These are phyloP conservation scores for Hetaerina americana DNA, from an alignment of 1,140 invertebrate species.

Conservation along the genomic window DNA sequence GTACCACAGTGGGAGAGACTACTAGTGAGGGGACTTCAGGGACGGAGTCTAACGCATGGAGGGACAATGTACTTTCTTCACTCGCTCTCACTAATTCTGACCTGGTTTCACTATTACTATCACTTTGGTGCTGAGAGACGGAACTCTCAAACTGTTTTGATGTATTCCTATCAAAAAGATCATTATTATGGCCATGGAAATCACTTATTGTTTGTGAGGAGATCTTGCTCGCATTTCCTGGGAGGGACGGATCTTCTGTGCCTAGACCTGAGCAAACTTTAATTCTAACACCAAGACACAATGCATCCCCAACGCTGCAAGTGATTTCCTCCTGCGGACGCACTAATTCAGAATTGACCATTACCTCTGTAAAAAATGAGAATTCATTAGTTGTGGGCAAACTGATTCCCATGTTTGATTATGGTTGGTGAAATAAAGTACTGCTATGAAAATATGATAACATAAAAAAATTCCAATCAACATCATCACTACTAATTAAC, in stretches of 20 bases:
- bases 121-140: not conserved
- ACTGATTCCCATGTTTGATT: not conserved
- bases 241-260: not conserved
- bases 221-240: not conserved
- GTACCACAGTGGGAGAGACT: not conserved
- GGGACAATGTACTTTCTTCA: not conserved
- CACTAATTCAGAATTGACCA: slow-evolving; percentile 45
- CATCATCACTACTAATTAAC: slow-evolving; percentile 5
- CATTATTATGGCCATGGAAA: not conserved
- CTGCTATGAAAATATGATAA: slow-evolving; percentile 3
- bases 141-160: not conserved
- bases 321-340: slow-evolving; percentile 53
- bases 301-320: not conserved
- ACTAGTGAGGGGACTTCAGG: not conserved
- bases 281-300: not conserved
- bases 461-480: slow-evolving; percentile 11
- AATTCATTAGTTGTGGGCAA: too few species aligned
- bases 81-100: not conserved
- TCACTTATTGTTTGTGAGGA: not conserved
- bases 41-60: not conserved
- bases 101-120: not conserved
- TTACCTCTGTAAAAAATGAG: slow-evolving; percentile 45
- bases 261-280: not conserved
- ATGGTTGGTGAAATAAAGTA: not conserved
- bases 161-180: not conserved